phyloP scores from a whole-genome alignment of 1,140 invertebrate genomes.

The Nephotettix cincticeps region DNA sequence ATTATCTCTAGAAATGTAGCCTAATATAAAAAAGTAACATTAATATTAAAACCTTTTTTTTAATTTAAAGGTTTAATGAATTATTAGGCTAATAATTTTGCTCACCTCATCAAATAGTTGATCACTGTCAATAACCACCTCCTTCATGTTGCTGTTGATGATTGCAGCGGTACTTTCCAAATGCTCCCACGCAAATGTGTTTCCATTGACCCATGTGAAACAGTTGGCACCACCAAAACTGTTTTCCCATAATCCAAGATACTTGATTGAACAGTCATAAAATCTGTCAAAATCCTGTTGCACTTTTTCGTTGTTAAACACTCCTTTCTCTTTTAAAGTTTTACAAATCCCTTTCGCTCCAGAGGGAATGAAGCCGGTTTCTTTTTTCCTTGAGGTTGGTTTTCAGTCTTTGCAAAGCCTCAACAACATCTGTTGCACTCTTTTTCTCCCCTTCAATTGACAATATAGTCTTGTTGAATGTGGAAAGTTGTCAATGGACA shows the following conservation, averaged over 20 bases:
- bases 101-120: too few relatives aligned
- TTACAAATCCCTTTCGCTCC: neutral
- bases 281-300: neutral
- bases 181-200: too few relatives aligned
- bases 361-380: neutral
- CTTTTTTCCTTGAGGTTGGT: slow-evolving; percentile 10
- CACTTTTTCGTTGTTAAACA: neutral
- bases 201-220: slow-evolving; percentile 10
- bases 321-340: neutral
- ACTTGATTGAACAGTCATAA: neutral
- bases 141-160: too few relatives aligned
- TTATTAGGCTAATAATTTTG: too few relatives aligned
- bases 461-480: neutral
- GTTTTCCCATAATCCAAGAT: neutral
- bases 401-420: neutral
- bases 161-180: too few relatives aligned
- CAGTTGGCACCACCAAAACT: neutral
- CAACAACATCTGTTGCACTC: neutral
- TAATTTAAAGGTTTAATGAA: too few relatives aligned
- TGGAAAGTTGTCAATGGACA: neutral
- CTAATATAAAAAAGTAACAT: too few relatives aligned
- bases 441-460: neutral
- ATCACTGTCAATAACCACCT: too few relatives aligned
- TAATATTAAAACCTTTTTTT: too few relatives aligned
- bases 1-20: too few relatives aligned